These are phyloP conservation scores for Drepanosiphum platanoidis DNA, from an alignment of 2,888 invertebrate species.

Conservation along the genomic window DNA sequence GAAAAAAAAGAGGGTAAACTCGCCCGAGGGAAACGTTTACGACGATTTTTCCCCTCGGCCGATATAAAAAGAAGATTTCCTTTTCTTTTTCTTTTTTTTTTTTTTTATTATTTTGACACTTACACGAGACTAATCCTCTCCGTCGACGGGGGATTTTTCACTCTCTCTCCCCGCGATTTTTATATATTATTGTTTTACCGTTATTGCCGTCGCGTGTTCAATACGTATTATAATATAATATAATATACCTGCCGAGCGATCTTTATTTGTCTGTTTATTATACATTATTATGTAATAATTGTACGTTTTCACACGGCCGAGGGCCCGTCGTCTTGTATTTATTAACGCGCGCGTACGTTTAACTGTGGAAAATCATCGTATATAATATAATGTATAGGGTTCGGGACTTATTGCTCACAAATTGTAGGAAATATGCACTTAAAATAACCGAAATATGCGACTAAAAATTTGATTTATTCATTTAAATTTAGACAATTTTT, in stretches of 20 bases:
- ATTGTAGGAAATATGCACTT: too few species aligned
- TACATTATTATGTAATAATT: not conserved
- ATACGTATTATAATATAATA: not conserved
- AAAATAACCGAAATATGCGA: too few species aligned
- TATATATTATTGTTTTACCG: not conserved
- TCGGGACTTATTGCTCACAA: too few species aligned
- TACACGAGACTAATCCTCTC: conserved; percentile 58
- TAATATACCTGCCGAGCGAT: not conserved
- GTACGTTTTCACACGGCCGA: not conserved
- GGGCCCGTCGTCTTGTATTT: not conserved
- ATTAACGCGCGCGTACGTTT: too few species aligned
- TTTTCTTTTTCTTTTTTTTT: conserved; percentile 19
- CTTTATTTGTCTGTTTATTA: too few species aligned
- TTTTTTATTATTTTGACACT: conserved; percentile 59
- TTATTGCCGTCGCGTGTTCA: not conserved
- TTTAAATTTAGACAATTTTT: too few species aligned
- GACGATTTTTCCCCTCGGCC: conserved; percentile 56
- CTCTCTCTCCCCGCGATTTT: not conserved
- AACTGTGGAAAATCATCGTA: too few species aligned
- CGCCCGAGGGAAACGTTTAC: conserved; percentile 61
- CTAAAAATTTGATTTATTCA: too few species aligned
- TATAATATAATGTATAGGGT: too few species aligned
- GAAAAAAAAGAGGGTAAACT: conserved; percentile 59
- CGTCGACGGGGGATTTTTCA: not conserved
- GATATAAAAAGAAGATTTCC: conserved; percentile 58